These are phyloP conservation scores for Phataginus tetradactyla DNA, from an alignment of 2,797 vertebrate genomes.

Conservation along the genomic window DNA sequence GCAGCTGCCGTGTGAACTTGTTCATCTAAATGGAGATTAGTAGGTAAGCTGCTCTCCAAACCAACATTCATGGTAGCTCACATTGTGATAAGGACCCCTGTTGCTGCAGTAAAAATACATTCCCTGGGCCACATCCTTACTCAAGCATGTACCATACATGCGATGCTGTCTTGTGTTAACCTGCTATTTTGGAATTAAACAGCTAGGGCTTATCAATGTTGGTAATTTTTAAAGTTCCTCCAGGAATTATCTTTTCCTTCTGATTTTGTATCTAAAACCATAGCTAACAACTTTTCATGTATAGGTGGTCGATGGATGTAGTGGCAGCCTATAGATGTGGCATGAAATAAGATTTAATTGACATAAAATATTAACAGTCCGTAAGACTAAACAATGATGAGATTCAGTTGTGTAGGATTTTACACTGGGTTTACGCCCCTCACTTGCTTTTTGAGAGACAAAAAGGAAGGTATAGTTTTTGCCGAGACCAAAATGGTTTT, in stretches of 20 bases:
- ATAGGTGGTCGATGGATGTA: neutral
- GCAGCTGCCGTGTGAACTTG: neutral
- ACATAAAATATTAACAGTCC: neutral
- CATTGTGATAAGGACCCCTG: neutral
- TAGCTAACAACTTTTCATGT: neutral
- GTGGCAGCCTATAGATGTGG: neutral
- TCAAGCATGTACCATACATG: neutral
- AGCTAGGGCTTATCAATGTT: neutral
- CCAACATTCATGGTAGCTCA: neutral
- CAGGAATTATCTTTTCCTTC: conserved; percentile 27
- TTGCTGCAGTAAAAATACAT: neutral
- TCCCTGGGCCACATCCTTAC: neutral
- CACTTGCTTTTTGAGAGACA: conserved; percentile 12
- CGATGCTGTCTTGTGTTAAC: neutral
- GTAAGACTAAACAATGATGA: neutral
- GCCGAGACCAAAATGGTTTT: neutral
- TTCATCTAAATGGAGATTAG: neutral
- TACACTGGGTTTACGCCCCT: neutral
- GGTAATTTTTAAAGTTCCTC: conserved; percentile 25
- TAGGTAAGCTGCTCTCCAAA: neutral
- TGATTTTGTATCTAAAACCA: conserved; percentile 9
- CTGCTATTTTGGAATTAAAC: neutral
- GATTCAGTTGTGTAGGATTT: neutral
- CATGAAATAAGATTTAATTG: conserved; percentile 1
- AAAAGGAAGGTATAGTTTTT: conserved; percentile 7